Conservation (phyloP, 2,888 invertebrate genomes). For the Pristionchus mayeri region DNA sequence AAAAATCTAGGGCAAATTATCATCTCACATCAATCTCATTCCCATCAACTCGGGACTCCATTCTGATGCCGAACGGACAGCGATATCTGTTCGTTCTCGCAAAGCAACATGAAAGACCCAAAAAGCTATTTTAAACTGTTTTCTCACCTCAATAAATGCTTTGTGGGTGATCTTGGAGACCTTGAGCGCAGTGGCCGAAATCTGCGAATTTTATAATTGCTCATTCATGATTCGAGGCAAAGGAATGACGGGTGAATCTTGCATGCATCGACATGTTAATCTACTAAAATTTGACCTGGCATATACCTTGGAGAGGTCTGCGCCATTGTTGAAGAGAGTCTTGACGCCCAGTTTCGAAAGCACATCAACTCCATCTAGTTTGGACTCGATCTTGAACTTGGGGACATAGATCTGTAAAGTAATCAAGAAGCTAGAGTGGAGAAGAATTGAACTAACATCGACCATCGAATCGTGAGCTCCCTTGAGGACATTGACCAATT, state of each 20-base stretch:
- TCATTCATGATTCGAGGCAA: not conserved
- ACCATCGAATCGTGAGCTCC: not conserved
- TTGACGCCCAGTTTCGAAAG: not conserved
- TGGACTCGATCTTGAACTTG: too few species aligned
- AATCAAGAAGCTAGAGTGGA: not conserved
- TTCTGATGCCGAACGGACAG: too few species aligned
- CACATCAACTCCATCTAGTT: not conserved
- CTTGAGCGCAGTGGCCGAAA: not conserved
- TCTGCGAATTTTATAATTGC: not conserved
- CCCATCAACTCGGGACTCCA: too few species aligned
- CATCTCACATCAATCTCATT: too few species aligned
- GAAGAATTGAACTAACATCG: not conserved
- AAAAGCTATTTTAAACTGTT: not conserved
- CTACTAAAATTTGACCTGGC: not conserved
- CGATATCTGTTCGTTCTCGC: too few species aligned
- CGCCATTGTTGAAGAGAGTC: not conserved
- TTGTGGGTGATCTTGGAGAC: slow-evolving; percentile 2
- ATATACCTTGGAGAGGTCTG: not conserved
- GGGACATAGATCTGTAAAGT: not conserved
- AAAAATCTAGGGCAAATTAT: too few species aligned
- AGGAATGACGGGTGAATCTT: not conserved
- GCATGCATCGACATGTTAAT: too few species aligned
- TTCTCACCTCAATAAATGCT: not conserved
- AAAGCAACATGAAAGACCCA: too few species aligned
- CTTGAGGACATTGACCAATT: not conserved